Evolutionary conservation across 2,113 vertebrate species (phyloP), one percentile per base, ranked within the genome.

Genomic region (Epinephelus lanceolatus): DNA sequence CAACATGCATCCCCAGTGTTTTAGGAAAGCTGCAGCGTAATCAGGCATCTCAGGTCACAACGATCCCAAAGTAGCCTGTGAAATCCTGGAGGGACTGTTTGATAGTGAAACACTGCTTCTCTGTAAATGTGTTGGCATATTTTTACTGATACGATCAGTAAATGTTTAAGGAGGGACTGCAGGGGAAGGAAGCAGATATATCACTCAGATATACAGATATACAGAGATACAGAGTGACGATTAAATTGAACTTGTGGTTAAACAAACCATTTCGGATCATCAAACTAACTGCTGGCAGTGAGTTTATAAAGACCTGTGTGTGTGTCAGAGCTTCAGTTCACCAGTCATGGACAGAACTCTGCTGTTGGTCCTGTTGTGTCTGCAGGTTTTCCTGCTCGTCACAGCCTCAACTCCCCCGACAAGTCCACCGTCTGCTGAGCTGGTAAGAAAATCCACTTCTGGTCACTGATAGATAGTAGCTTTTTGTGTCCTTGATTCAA

Each of bases 301-400:
- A 42, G 27, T 59, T 63, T 91, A 89, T 88, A 86, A 90, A 87
- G 42, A 60, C n/a, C 15, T 1, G n/a, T 14, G 17, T 37, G 33
- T 37, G 33, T 37, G 5, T 37, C 47, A 14, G 15, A 61, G 27
- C 68, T 72, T 9, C 49, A 49, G 53, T 23, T 12, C 47, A 14
- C 61, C 73, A 49, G 8, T 2, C 87, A 89, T 92, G 90, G 63
- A 85, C 47, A 87, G 47, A 71, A 2, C 8, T 13, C 14, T 80
- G 25, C 76, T 90, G 17, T 51, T 92, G 66, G 25, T 86, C 27
- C 14, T 93, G 57, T 19, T 92, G 45, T 65, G 47, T 59, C 69
- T 92, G 60, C 91, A 90, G 83, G 66, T 70, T 40, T 71, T 84
- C 53, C 80, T 93, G 82, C 52, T 93, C 75, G 57, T 80, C 69